phyloP scores from a whole-genome alignment of 2,797 vertebrate genomes.

The Triplophysa bombifrons region DNA sequence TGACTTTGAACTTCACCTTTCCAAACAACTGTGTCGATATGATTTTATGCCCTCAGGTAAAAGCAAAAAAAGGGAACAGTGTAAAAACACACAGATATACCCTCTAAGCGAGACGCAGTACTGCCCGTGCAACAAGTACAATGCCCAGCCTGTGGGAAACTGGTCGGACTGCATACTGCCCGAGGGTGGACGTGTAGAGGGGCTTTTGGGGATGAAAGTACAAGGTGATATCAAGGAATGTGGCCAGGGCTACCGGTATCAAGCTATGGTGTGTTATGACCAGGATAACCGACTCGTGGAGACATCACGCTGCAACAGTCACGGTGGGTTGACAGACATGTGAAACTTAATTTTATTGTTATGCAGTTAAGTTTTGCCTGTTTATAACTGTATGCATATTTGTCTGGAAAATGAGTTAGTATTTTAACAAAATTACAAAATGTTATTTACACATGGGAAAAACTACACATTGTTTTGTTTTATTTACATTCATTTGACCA shows the following conservation, averaged over 20 bases:
- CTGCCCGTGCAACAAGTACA: conserved; percentile 96
- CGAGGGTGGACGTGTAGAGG: conserved; percentile 84
- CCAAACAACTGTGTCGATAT: neutral
- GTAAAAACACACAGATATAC: conserved; percentile 89
- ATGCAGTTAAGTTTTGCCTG: too few relatives aligned
- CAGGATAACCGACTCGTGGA: conserved; percentile 93
- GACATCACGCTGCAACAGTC: conserved; percentile 94
- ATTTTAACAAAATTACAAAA: too few relatives aligned
- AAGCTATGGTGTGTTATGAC: conserved; percentile 96
- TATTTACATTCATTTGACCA: neutral
- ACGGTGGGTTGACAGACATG: conserved; percentile 75
- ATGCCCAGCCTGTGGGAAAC: conserved; percentile 92
- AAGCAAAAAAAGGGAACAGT: conserved; percentile 95
- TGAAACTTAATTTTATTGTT: neutral
- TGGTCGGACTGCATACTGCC: conserved; percentile 96
- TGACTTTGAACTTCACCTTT: neutral
- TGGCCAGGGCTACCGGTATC: conserved; percentile 94
- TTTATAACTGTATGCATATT: too few relatives aligned
- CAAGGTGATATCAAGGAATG: conserved; percentile 93
- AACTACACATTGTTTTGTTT: neutral
- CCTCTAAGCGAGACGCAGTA: conserved; percentile 93
- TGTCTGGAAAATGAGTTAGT: too few relatives aligned
- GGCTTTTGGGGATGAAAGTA: conserved; percentile 85
- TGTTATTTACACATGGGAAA: too few relatives aligned
- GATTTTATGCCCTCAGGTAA: conserved; percentile 78